Conservation (phyloP, 2,888 invertebrate species). For the Andrena dorsata region DNA sequence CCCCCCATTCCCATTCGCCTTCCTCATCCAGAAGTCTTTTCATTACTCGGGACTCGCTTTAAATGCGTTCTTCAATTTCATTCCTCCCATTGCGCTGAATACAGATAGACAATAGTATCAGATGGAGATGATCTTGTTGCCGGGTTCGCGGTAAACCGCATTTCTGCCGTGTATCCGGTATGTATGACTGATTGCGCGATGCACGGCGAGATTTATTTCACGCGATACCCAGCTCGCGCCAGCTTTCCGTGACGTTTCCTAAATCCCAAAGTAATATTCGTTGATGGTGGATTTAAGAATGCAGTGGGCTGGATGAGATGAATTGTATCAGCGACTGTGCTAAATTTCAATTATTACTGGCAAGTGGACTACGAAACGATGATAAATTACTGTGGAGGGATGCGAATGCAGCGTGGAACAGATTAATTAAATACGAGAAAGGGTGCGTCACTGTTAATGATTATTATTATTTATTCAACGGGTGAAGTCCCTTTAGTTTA, state of each 20-base stretch:
- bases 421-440: too few relatives aligned
- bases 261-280: conserved; percentile 1
- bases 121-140: conserved; percentile 58
- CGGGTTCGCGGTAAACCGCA: conserved; percentile 53
- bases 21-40: neutral
- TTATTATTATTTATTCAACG: neutral
- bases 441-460: too few relatives aligned
- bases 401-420: too few relatives aligned
- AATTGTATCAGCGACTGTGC: neutral
- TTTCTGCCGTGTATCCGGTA: conserved; percentile 33
- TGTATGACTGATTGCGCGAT: conserved; percentile 44
- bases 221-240: neutral
- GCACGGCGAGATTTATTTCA: conserved; percentile 36
- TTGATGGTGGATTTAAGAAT: neutral
- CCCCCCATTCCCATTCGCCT: neutral
- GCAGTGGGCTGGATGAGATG: neutral
- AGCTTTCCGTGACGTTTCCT: conserved; percentile 8
- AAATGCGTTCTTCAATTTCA: conserved; percentile 5
- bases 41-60: conserved; percentile 18
- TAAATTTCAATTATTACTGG: too few relatives aligned
- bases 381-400: too few relatives aligned
- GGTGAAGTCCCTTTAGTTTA: too few relatives aligned
- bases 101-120: conserved; percentile 46
- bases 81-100: neutral
- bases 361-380: too few relatives aligned